Evolutionary conservation across 2,888 invertebrate genomes (phyloP), one percentile per base, ranked within the genome.

Genomic region (Hypena proboscidalis): DNA sequence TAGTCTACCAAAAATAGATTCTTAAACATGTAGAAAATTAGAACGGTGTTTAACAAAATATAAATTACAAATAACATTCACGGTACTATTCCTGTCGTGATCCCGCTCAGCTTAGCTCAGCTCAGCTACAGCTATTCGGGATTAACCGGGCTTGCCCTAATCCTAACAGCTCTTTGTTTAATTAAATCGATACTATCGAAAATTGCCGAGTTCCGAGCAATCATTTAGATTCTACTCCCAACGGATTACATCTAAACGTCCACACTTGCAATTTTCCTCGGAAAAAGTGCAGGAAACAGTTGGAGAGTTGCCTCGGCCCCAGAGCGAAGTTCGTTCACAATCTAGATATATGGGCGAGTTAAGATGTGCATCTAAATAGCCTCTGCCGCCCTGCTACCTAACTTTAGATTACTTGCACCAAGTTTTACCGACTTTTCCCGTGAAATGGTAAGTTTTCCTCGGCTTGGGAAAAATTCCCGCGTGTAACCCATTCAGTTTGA

Each of bases 311-410:
- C 30, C 64, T 66, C 68, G 66, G 47, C 62, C 58, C 60, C 66
- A 65, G 67, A 65, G 62, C 68, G 67, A 77, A 84, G 58, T 83
- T 83, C 63, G 67, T 70, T 72, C 78, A 80, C 88, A 89, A 90
- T 89, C 88, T 86, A 90, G 90, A 90, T 90, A 88, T 89, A 90
- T 86, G 83, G 80, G 71, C 75, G 79, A 86, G 89, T 90, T 90
- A 88, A 90, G 90, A 90, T 90, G 90, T 85, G 85, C 90, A 89
- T 90, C 90, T 90, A 90, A 90, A 90, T 89, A 88, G 90, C 89
- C 80, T 83, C 84, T 80, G 87, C 85, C 80, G 80, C 82, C 79
- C 72, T 83, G 84, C 83, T 83, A 87, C 84, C 87, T 83, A 90
- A 90, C 82, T 90, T 90, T 90, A 90, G 90, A 90, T 90, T 90